Evolutionary conservation across 2,888 invertebrate species (phyloP), one percentile per base, ranked within the genome.

Genomic region (Tupiocoris notatus): DNA sequence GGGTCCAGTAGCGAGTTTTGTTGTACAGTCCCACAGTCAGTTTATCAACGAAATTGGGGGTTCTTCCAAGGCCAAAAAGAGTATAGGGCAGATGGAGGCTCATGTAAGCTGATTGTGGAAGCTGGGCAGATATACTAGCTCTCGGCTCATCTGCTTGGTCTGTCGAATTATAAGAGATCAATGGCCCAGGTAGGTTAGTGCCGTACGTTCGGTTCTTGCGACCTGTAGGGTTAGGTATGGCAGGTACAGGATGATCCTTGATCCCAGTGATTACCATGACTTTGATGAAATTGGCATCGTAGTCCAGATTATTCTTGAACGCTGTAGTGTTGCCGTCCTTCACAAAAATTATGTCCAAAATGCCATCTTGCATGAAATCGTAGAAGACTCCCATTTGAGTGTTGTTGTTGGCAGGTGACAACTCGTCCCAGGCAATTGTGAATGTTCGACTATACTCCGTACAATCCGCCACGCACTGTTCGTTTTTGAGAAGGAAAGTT

Each of bases 61-160:
- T 96, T 77, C 96, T 89, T 1, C 98, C 99, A n/a, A 99, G 86
- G 1, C 99, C 99, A 85, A 99, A 98, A 79, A 96, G 92, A 0
- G 93, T 92, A 84, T 95, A 99, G 0, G 99, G 98, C 75, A 98
- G 85, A 84, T 96, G 95, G n/a, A 99, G 87, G 1, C 96, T 90
- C 83, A 93, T 92, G 83, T 97, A 93, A 0, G 96, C 93, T 22
- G 96, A 95, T 84, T 97, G 96, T 0, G 95, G 91, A 64, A 97
- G 84, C 83, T 98, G 98, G 0, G 93, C 91, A 70, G 94, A 93
- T 18, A 91, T 90, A 23, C 94, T 94, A 78, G 89, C 90, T 79
- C 94, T 89, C 67, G 88, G 87, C 68, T 88, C 88, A 0, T 96
- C 96, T 83, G 95, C 93, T 82, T 94, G 92, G n/a, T 94, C 94